These are phyloP conservation scores for Rhinolophus ferrumequinum DNA, from an alignment of 2,113 vertebrate genomes.

Conservation along the genomic window DNA sequence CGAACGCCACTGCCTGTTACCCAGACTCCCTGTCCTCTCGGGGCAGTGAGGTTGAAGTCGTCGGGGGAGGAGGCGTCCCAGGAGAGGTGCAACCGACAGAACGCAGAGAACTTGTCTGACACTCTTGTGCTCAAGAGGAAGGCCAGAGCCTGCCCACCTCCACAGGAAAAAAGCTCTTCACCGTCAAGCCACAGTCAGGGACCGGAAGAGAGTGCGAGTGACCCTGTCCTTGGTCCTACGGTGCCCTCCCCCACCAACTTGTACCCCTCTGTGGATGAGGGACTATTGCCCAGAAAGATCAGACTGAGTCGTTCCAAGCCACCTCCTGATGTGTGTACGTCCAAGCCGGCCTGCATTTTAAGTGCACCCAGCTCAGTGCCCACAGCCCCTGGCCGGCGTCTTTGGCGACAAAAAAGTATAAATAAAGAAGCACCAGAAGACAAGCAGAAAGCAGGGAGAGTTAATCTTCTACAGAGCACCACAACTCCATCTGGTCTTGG, in stretches of 20 bases:
- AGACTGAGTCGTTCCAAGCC: slow-evolving; percentile 78
- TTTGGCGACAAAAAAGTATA: slow-evolving; percentile 78
- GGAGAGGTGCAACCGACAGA: not conserved
- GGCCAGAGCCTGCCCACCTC: slow-evolving; percentile 31
- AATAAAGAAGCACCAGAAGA: slow-evolving; percentile 61
- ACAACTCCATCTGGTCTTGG: not conserved
- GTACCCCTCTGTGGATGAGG: slow-evolving; percentile 39
- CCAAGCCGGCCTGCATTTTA: not conserved
- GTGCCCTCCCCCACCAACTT: not conserved
- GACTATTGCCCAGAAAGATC: slow-evolving; percentile 78
- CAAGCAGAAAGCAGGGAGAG: slow-evolving; percentile 56
- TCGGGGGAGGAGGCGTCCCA: accelerated
- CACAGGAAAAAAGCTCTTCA: not conserved
- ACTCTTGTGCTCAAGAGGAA: slow-evolving; percentile 54
- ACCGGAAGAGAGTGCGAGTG: slow-evolving; percentile 41
- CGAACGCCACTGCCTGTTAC: not conserved
- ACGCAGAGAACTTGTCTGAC: not conserved
- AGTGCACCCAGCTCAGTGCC: slow-evolving; percentile 27
- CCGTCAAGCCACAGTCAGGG: slow-evolving; percentile 26
- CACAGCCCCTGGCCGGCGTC: slow-evolving; percentile 62
- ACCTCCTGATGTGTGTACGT: not conserved
- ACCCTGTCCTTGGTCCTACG: not conserved
- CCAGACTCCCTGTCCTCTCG: not conserved
- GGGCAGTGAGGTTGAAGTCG: not conserved
- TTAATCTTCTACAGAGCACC: not conserved